Base-by-base conservation (phyloP, 2,797 vertebrate genomes). In the Sebastes matsubarae region DNA sequence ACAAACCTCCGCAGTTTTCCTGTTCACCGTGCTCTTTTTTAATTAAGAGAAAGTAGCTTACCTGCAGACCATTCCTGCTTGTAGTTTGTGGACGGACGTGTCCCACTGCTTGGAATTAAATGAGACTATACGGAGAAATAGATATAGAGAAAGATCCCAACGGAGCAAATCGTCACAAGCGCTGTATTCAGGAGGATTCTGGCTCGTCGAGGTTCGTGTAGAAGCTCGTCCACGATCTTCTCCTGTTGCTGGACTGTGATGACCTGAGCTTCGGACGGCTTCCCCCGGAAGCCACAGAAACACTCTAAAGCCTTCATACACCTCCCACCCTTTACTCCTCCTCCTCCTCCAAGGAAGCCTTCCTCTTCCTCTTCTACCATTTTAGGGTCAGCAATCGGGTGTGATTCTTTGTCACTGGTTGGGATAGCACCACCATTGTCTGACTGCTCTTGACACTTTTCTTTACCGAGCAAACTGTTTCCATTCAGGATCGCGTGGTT, bases 81-180 rank as follows among this genome's bases (percentile, higher is more conserved):
- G 30, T 22, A 6, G 13, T 14, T 68, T 34, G 52, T 16, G 12
- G 8, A 64, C 11, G 58, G 38, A 42, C 1, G 0, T 54, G 52
- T 11, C 29, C 14, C 1, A 20, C 12, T 50, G 32, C 8, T 59
- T 22, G 24, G 12, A 64, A 42, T 57, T 5, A 36, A 63, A 24
- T 2, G 0, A 52, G 68, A 12, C 52, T 90, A 93, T 20, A 92
- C 0, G 2, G 93, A 93, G 80, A 93, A 93, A 79, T 88, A 93
- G 29, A 89, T 63, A 12, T 92, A 91, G 20, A 93, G 72, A 22
- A 94, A 93, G n/a, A 92, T 36, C 13, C 79, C 90, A 0, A 84
- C 2, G 1, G 60, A 84, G 46, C 85, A 86, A 60, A 93, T 79
- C 5, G 76, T 4, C n/a, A 76, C 68, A 70, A 94, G 58, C 8